Percentiles rank a stretch among this genome's conserved stretches.
These are phyloP conservation scores for Aphelocoma californica DNA, from an alignment of 2,797 vertebrate species.

Conservation along the genomic window DNA sequence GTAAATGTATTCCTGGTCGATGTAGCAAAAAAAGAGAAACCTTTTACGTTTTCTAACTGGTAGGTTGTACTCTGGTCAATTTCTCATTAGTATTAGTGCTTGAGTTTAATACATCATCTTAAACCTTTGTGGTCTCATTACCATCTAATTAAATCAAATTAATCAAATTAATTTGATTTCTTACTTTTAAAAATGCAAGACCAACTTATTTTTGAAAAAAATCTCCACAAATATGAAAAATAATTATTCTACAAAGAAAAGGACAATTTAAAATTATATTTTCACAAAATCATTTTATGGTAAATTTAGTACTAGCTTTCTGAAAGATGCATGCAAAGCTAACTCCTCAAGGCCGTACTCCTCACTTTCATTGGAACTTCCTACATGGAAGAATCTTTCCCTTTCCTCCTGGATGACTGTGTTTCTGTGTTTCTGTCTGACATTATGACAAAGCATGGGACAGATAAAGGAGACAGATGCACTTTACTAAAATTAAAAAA, in stretches of 20 bases:
- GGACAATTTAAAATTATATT: background rate
- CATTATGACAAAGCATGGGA: fast-evolving
- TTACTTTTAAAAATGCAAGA: background rate
- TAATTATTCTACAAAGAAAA: background rate
- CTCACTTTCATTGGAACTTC: background rate
- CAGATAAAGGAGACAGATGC: background rate
- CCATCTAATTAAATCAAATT: background rate
- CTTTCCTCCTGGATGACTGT: background rate
- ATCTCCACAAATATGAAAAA: background rate
- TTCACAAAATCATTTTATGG: background rate
- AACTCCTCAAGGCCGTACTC: background rate
- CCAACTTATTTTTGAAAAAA: background rate
- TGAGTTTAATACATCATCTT: background rate
- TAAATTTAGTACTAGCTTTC: background rate
- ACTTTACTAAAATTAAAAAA: background rate
- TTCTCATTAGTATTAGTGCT: background rate
- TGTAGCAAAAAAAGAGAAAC: background rate
- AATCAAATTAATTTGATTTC: background rate
- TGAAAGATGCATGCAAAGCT: background rate
- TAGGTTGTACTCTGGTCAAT: background rate
- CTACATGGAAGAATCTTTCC: background rate
- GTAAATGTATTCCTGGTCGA: background rate
- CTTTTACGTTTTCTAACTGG: background rate
- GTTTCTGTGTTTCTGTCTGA: background rate
- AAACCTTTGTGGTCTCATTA: background rate